Evolutionary conservation across 2,888 invertebrate species (phyloP), one percentile per base, ranked within the genome.

Genomic region (Norana najaformis): DNA sequence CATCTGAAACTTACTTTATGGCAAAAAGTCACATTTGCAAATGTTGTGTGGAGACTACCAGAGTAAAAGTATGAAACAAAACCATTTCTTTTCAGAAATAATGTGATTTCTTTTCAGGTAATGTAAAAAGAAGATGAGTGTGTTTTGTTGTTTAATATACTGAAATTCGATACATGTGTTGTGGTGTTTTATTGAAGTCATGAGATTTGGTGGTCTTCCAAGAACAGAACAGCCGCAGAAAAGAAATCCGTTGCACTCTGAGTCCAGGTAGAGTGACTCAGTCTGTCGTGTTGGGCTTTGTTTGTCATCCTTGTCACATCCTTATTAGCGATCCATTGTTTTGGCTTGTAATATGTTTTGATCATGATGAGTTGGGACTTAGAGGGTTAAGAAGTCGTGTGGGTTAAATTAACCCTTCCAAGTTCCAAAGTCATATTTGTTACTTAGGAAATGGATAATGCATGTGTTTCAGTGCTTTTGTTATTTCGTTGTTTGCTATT

Each of bases 141-240:
- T n/a, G 23, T 3, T 8, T 20, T 69, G 30, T 16, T 88, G 36
- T 14, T 88, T n/a, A n/a, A n/a, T n/a, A n/a, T n/a, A 69, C 82
- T 69, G n/a, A 69, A 69, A 69, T 23, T 23, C 23, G 82, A 23
- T 69, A 69, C 82, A 23, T 23, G 20, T 20, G 20, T 69, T 69
- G n/a, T 69, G 82, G 11, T 88, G n/a, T 38, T 23, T 88, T 30
- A 6, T 88, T 85, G 85, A 37, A 88, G 88, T 38, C 13, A 88
- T 30, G 38, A 11, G 88, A 88, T 88, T 88, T 38, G 88, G 88
- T 88, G 88, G 88, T 35, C 88, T 37, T 38, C 36, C 88, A 88
- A 23, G 37, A 13, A 38, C 88, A 88, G 38, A 37, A 14, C 88
- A 88, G 36, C 88, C 37, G 14, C 88, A 69, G 8, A 69, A 69